These are phyloP conservation scores for Arctopsyche grandis DNA, from an alignment of 1,140 invertebrate species.

Conservation along the genomic window DNA sequence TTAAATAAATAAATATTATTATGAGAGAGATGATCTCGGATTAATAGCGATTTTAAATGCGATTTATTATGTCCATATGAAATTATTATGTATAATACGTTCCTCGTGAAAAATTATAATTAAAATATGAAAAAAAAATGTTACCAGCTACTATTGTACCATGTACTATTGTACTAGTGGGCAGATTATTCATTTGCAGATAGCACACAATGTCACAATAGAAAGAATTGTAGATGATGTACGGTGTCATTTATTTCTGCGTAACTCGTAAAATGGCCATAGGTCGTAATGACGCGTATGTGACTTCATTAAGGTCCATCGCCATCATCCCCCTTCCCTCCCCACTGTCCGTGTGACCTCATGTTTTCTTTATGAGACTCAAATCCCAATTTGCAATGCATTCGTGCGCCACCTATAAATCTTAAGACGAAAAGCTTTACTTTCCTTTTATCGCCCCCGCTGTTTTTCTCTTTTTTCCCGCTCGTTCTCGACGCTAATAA, in stretches of 20 bases:
- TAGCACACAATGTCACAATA: no score
- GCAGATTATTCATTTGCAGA: no score
- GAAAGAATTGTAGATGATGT: not conserved
- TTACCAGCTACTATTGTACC: no score
- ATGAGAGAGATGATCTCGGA: no score
- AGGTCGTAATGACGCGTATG: slow-evolving; percentile 22
- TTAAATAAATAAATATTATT: no score
- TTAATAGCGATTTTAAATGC: no score
- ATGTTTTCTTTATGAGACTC: slow-evolving; percentile 20
- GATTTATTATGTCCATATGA: no score
- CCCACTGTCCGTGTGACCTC: not conserved
- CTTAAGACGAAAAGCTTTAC: slow-evolving; percentile 3
- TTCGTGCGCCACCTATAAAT: slow-evolving; percentile 15
- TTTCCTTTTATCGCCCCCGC: slow-evolving; percentile 20
- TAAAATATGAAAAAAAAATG: no score
- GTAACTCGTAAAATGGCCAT: slow-evolving; percentile 4
- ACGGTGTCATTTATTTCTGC: not conserved
- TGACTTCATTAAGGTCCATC: slow-evolving; percentile 21
- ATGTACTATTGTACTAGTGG: no score
- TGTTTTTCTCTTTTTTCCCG: not conserved
- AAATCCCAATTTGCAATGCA: slow-evolving; percentile 35
- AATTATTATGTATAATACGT: no score
- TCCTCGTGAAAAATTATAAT: no score
- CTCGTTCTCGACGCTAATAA: slow-evolving; percentile 16
- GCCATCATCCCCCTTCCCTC: not conserved